Percentiles rank a stretch among this genome's conserved stretches.
Conservation (phyloP, 2,113 vertebrate species). For the Amblyopsis rosae region DNA sequence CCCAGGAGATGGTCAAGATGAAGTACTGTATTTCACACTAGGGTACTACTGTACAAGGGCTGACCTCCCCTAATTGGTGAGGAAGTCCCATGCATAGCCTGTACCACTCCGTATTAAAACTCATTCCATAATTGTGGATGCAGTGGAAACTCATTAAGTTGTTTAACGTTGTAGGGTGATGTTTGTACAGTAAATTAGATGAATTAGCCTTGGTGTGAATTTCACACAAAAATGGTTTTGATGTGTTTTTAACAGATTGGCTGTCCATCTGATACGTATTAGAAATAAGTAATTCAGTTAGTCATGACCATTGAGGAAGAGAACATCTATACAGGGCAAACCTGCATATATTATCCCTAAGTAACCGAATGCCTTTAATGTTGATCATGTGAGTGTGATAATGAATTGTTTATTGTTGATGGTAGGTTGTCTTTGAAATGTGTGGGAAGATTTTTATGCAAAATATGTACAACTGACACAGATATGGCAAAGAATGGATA, state of each 20-base stretch:
- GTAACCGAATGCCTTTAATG: slow-evolving; percentile 44
- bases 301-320: neutral
- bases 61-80: no score
- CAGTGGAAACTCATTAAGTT: no score
- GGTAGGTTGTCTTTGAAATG: slow-evolving; percentile 14
- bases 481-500: slow-evolving; percentile 8
- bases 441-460: slow-evolving; percentile 30
- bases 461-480: slow-evolving; percentile 18
- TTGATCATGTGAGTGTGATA: neutral
- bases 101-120: no score
- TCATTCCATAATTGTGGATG: no score
- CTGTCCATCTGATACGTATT: neutral
- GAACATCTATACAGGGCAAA: slow-evolving; percentile 7
- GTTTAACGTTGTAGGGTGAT: no score
- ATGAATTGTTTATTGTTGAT: neutral
- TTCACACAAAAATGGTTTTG: no score
- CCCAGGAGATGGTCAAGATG: no score
- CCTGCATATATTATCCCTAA: slow-evolving; percentile 4
- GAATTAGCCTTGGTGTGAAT: no score
- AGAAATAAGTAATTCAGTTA: neutral
- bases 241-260: neutral
- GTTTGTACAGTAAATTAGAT: no score
- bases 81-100: no score
- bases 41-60: no score
- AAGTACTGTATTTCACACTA: neutral